Evolutionary conservation across 2,888 invertebrate species (phyloP).

Genomic region (Lysandra coridon): DNA sequence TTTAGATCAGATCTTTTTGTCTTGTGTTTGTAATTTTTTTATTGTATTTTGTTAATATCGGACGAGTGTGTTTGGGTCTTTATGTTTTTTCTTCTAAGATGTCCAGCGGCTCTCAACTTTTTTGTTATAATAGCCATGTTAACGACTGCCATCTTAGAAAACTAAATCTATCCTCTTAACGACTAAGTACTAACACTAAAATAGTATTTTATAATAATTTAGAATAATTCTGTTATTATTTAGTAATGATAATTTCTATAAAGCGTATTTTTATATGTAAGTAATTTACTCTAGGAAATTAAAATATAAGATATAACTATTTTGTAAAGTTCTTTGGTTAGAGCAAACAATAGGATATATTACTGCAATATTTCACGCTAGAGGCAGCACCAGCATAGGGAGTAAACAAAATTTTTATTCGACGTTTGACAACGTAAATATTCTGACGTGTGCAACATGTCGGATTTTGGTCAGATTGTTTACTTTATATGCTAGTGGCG

Average conservation of each 20-base stretch:
- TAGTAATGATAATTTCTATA: slow-evolving; percentile 61
- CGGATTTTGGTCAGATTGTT: too few species aligned
- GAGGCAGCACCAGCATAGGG: too few species aligned
- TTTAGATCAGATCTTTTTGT: background rate
- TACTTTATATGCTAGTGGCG: too few species aligned
- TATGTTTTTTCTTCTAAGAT: background rate
- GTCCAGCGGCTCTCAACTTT: background rate
- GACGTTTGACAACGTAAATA: too few species aligned
- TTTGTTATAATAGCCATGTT: too few species aligned
- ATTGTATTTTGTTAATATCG: background rate
- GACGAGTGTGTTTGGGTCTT: background rate
- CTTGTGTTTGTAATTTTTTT: background rate
- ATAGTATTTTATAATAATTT: slow-evolving; percentile 64
- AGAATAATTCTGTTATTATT: slow-evolving; percentile 64
- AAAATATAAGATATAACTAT: background rate
- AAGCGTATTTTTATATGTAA: slow-evolving; percentile 59
- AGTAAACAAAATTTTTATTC: too few species aligned
- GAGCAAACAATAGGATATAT: too few species aligned
- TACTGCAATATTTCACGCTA: too few species aligned
- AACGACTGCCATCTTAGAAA: background rate
- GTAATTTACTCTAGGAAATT: slow-evolving; percentile 30
- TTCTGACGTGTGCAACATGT: too few species aligned
- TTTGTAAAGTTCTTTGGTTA: too few species aligned
- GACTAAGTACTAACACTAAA: slow-evolving; percentile 42
- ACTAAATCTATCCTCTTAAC: background rate